Evolutionary conservation across 2,113 vertebrate species (phyloP).

Genomic region (Hippolais icterina): DNA sequence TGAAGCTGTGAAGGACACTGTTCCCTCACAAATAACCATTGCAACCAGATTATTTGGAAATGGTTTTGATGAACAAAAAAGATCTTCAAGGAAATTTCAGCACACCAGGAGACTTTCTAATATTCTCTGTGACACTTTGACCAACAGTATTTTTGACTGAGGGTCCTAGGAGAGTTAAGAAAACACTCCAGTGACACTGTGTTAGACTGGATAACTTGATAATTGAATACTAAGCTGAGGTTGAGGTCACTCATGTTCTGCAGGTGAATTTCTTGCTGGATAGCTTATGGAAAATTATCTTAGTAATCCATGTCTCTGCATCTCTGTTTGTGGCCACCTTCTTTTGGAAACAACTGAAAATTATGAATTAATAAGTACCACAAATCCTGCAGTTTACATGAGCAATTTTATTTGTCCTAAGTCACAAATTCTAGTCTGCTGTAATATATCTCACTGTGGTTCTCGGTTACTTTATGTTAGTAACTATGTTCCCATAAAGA

Average conservation of each 20-base stretch:
- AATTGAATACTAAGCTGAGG: neutral
- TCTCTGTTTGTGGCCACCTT: neutral
- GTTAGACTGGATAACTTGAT: neutral
- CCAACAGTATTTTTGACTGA: neutral
- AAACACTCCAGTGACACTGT: neutral
- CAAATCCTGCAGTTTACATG: neutral
- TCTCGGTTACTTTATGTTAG: neutral
- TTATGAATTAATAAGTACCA: neutral
- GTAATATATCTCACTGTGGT: neutral
- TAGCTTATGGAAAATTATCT: neutral
- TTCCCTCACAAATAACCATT: neutral
- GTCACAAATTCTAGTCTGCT: neutral
- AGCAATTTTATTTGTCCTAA: neutral
- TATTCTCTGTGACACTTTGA: neutral
- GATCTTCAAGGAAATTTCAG: neutral
- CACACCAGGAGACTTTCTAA: neutral
- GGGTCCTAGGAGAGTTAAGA: neutral
- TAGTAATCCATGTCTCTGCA: neutral
- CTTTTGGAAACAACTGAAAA: neutral
- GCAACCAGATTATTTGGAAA: neutral
- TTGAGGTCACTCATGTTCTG: neutral
- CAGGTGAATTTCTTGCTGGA: neutral
- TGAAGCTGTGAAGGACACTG: neutral
- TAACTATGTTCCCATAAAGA: neutral
- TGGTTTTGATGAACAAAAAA: neutral